A percentile compares a stretch with the other conserved stretches of the same genome.
Evolutionary conservation across 2,888 invertebrate species (phyloP).

Genomic region (Tridacna crocea): DNA sequence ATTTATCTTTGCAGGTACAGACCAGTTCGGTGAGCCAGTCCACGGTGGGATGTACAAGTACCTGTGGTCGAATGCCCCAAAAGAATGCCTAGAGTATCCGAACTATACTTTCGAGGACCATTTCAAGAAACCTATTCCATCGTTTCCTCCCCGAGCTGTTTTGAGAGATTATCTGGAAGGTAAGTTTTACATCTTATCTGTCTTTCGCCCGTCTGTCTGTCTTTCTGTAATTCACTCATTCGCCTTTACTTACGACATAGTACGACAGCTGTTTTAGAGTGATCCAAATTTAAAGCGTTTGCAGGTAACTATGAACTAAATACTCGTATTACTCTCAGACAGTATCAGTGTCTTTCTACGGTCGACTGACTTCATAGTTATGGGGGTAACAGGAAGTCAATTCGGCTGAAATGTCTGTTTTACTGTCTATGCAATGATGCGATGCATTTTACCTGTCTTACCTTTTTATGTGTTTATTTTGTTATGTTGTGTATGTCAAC

Average conservation of each 20-base stretch:
- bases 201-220: not conserved
- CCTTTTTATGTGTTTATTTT: too few relatives aligned
- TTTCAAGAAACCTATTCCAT: slow-evolving; percentile 54
- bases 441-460: too few relatives aligned
- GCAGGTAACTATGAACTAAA: not conserved
- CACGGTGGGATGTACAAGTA: slow-evolving; percentile 54
- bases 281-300: not conserved
- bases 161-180: slow-evolving; percentile 55
- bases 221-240: not conserved
- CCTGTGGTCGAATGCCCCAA: slow-evolving; percentile 57
- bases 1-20: slow-evolving; percentile 37
- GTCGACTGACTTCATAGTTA: too few relatives aligned
- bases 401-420: too few relatives aligned
- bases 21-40: slow-evolving; percentile 52
- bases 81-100: slow-evolving; percentile 57
- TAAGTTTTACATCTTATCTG: not conserved
- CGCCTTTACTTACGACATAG: not conserved
- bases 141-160: slow-evolving; percentile 53
- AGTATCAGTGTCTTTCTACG: not conserved
- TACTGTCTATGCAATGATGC: too few relatives aligned
- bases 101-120: slow-evolving; percentile 60
- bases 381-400: too few relatives aligned
- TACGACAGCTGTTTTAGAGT: not conserved
- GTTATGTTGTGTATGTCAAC: too few relatives aligned
- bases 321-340: not conserved